Evolutionary conservation across 2,888 invertebrate genomes (phyloP), one percentile per base, ranked within the genome.

Genomic region (Scaeva pyrastri): DNA sequence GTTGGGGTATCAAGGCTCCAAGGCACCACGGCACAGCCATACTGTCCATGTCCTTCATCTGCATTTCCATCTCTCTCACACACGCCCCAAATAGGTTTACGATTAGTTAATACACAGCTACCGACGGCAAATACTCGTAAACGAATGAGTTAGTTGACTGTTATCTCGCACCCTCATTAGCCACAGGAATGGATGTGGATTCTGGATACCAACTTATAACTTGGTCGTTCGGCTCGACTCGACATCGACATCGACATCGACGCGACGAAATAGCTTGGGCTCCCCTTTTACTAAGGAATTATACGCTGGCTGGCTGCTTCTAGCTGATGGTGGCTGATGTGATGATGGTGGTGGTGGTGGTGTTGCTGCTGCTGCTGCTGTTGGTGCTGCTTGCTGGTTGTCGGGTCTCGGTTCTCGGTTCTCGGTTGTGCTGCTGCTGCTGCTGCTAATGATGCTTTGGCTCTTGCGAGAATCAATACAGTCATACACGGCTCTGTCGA

Each of bases 141-240:
- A 73, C 76, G 74, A 86, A 82, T 82, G 71, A 82, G 85, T 81
- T 73, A 80, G 80, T 71, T 64, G 72, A 70, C 71, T 80, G 71
- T 64, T 72, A 80, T 74, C 81, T 86, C 86, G 71, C 86, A 74
- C 85, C 81, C 68, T 77, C 77, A 86, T 81, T 86, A 85, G 85
- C 70, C 26, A 21, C 36, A 60, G 23, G 45, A 56, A 56, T 58
- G 64, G 64, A 36, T 26, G 66, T 48, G 12, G 48, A 48, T 36
- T 19, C 19, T 45, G 26, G 26, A 31, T 64, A 41, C 39, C 55
- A 64, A 26, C 43, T 64, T 48, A 26, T 56, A 55, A 36, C 19
- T 52, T 80, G 43, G n/a, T 60, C 14, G 7, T 19, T 60, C 21
- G 11, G 11, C 55, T 36, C 14, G 39, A 14, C 43, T 31, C 31